Percentiles rank a stretch among this genome's conserved stretches.
Conservation (phyloP, 1,140 invertebrate species). For the Ruditapes philippinarum region DNA sequence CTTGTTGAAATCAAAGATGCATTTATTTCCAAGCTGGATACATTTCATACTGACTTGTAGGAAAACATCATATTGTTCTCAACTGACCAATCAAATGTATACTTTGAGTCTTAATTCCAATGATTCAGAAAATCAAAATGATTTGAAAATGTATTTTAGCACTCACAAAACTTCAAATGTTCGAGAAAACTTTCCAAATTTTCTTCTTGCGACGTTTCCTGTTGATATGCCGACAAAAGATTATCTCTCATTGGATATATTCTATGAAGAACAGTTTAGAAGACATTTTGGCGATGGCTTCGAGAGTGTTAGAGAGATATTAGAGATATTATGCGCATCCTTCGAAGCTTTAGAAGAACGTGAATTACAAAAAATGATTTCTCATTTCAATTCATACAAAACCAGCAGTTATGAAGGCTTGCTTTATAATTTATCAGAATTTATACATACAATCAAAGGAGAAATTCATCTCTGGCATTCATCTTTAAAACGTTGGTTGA, state of each 20-base stretch:
- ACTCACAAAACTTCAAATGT: background rate
- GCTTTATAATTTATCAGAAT: background rate
- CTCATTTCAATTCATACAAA: background rate
- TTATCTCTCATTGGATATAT: background rate
- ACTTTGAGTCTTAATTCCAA: background rate
- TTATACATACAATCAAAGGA: background rate
- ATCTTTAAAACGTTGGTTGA: background rate
- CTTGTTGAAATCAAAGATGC: background rate
- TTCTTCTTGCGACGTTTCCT: background rate
- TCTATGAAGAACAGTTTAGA: background rate
- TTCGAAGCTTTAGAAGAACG: background rate
- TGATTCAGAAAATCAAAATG: background rate
- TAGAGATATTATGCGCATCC: background rate
- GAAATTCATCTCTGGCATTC: background rate
- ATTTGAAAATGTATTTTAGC: background rate
- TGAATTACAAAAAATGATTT: background rate
- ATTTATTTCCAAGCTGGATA: background rate
- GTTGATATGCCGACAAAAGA: background rate
- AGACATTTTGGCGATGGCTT: background rate
- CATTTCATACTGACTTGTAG: background rate
- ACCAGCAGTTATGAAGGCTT: background rate
- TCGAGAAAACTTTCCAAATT: background rate
- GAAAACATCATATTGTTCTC: background rate
- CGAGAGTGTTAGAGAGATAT: background rate
- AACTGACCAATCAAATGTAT: background rate